Evolutionary conservation across 2,113 vertebrate genomes (phyloP).

Genomic region (Meriones unguiculatus): DNA sequence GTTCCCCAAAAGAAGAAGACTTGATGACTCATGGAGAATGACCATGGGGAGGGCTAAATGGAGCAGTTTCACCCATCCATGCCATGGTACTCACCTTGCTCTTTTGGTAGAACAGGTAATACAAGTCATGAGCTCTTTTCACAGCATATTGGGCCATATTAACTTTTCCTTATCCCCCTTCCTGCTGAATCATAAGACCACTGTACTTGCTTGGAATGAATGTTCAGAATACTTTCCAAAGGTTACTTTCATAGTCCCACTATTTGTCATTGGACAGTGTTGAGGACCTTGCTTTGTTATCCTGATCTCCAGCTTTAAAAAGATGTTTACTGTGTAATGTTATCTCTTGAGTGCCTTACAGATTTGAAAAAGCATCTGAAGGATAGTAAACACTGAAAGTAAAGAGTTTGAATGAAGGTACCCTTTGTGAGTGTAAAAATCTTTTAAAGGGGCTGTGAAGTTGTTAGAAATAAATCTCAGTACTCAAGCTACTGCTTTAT

Average conservation of each 20-base stretch:
- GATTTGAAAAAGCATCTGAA: neutral
- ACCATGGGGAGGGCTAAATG: neutral
- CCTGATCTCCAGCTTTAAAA: neutral
- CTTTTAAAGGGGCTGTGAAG: neutral
- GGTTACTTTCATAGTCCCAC: neutral
- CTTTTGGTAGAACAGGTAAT: no score
- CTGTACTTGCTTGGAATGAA: neutral
- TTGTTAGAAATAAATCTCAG: neutral
- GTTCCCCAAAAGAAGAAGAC: neutral
- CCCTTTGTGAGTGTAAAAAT: neutral
- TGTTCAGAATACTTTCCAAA: neutral
- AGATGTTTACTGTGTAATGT: neutral
- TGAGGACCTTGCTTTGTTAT: neutral
- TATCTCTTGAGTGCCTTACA: neutral
- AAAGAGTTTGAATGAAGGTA: neutral
- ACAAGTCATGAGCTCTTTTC: no score
- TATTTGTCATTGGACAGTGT: neutral
- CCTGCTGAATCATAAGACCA: neutral
- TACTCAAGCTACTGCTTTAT: neutral
- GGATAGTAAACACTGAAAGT: neutral
- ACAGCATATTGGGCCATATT: neutral
- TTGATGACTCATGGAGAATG: neutral
- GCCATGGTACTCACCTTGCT: neutral
- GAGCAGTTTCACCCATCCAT: neutral
- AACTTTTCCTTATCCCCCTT: neutral